Conservation (phyloP, 2,888 invertebrate genomes). For the Ischnura elegans region DNA sequence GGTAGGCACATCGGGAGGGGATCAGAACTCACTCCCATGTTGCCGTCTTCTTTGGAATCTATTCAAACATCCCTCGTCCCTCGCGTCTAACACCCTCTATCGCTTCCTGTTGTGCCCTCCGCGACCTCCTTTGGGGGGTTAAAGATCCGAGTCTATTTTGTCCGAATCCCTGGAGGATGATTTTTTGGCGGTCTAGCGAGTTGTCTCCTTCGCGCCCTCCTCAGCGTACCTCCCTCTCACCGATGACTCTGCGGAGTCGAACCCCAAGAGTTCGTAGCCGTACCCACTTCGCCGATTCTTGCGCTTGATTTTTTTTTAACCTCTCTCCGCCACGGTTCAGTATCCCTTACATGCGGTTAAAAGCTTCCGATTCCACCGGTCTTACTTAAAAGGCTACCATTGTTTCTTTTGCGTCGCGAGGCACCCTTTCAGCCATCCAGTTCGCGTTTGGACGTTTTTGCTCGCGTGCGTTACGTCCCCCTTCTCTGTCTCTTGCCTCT, state of each 20-base stretch:
- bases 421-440: not conserved
- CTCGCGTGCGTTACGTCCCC: not conserved
- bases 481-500: not conserved
- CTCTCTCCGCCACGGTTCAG: not conserved
- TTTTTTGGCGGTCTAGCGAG: conserved; percentile 15
- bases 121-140: not conserved
- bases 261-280: not conserved
- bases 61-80: not conserved
- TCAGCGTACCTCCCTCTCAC: not conserved
- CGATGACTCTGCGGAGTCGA: not conserved
- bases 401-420: not conserved
- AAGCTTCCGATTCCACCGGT: not conserved
- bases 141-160: conserved; percentile 53
- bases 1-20: conserved; percentile 50
- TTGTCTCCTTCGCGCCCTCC: not conserved
- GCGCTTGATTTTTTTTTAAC: too few species aligned
- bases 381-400: not conserved
- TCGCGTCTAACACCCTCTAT: not conserved
- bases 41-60: not conserved
- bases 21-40: conserved; percentile 36
- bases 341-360: not conserved
- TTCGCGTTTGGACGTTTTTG: not conserved
- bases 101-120: not conserved
- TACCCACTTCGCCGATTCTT: not conserved
- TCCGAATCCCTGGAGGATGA: not conserved